Percentiles rank a stretch among this genome's conserved stretches.
phyloP scores from a whole-genome alignment of 1,140 invertebrate species.

The Bombus haemorrhoidalis region DNA sequence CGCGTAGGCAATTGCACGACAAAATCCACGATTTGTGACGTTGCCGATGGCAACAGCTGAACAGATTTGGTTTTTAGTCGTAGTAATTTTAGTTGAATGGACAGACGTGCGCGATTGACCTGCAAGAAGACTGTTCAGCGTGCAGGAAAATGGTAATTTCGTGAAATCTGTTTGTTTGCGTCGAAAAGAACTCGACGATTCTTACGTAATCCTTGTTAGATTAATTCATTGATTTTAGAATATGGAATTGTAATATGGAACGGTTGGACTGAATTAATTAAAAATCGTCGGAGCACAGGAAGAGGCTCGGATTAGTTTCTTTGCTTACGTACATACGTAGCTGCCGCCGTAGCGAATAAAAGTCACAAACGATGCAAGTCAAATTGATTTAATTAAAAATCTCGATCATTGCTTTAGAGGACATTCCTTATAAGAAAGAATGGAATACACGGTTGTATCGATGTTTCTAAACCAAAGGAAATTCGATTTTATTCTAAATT shows the following conservation, averaged over 20 bases:
- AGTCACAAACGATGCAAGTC: no score
- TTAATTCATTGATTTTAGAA: no score
- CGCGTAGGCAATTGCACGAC: neutral
- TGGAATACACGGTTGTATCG: neutral
- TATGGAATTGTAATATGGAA: no score
- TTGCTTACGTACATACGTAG: neutral
- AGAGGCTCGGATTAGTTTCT: neutral
- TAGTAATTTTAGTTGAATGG: neutral
- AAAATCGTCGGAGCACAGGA: no score
- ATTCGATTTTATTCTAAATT: neutral
- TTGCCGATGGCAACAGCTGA: neutral
- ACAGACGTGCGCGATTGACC: neutral
- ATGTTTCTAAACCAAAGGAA: neutral
- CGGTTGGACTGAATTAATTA: neutral
- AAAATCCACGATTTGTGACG: neutral
- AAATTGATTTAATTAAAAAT: neutral
- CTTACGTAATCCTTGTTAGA: neutral
- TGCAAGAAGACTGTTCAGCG: neutral
- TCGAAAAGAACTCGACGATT: neutral
- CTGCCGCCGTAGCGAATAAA: no score
- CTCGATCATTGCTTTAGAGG: no score
- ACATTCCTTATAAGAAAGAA: neutral
- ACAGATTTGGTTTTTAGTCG: neutral
- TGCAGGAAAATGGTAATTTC: neutral
- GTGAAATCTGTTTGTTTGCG: neutral